Evolutionary conservation across 53 echinoderm and acorn worm species (phyloP), one percentile per base, ranked within the genome.

Genomic region (Crossaster papposus): DNA sequence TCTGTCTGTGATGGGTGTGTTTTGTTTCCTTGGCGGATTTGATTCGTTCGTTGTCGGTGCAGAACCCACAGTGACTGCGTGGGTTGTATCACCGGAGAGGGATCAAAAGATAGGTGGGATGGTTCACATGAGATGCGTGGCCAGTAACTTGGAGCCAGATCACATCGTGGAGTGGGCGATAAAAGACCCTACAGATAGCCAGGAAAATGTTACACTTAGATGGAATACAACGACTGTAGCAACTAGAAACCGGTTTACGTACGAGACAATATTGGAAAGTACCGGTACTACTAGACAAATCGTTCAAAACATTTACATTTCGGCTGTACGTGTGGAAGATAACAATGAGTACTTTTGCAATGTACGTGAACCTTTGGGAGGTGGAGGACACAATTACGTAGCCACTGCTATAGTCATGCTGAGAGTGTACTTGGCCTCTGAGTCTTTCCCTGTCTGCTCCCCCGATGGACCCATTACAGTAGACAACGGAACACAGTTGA

Each of bases 391-490:
- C 72, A 3, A 3, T 2, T 31, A 30, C 51, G 52, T 83, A 51
- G 54, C 54, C 72, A 52, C 2, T 23, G 23, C 72, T 10, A 72
- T 1, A 12, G 22, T 83, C n/a, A 83, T 13, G 9, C 54, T 83
- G 36, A 65, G 38, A 83, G 83, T 83, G 72, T 83, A 83, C 71
- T 51, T 0, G 14, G n/a, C 84, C 84, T 53, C 17, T 53, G 84
- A 51, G 72, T 84, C 84, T 54, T 83, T 83, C 54, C 83, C 83
- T 72, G 29, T 83, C 4, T 83, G 83, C 72, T 72, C 31, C 72
- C 72, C 72, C 5, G 36, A 28, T 83, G 83, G 72, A 72, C 72
- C 83, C 71, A 54, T 82, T 64, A 84, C 84, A 72, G 34, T 71
- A 84, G 52, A 84, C 54, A 31, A 13, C 51, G 84, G 84, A 6